A percentile compares a stretch with the other conserved stretches of the same genome.
Conservation (phyloP, 2,113 vertebrate genomes). For the Myotis brandtii region DNA sequence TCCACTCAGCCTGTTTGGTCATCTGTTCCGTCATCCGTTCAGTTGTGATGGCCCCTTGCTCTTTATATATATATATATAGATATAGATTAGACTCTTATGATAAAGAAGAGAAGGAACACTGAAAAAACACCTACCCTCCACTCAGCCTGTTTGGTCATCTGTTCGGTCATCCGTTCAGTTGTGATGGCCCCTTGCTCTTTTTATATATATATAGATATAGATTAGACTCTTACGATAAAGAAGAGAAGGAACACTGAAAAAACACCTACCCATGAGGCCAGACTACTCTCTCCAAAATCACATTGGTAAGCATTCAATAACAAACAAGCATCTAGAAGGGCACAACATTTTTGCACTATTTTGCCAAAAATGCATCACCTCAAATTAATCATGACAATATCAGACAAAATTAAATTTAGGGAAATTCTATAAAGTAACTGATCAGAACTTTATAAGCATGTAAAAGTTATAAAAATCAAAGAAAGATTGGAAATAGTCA, state of each 20-base stretch:
- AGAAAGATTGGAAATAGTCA: neutral
- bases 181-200: too few relatives aligned
- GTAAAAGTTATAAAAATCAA: neutral
- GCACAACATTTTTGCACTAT: neutral
- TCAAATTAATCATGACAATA: neutral
- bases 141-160: too few relatives aligned
- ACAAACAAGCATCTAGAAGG: neutral
- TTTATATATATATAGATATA: too few relatives aligned
- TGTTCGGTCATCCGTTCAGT: too few relatives aligned
- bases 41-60: too few relatives aligned
- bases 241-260: neutral
- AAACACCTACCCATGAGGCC: neutral
- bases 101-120: too few relatives aligned
- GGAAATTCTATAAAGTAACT: neutral
- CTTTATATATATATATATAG: too few relatives aligned
- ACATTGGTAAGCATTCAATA: too few relatives aligned
- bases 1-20: too few relatives aligned
- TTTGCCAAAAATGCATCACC: neutral
- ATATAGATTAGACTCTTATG: too few relatives aligned
- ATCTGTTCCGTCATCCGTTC: too few relatives aligned
- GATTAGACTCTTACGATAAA: neutral
- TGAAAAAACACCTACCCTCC: too few relatives aligned
- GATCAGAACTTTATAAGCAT: neutral
- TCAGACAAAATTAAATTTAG: neutral
- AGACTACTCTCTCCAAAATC: neutral